These are phyloP conservation scores for Hemiscyllium ocellatum DNA, from an alignment of 2,113 vertebrate species.

Conservation along the genomic window DNA sequence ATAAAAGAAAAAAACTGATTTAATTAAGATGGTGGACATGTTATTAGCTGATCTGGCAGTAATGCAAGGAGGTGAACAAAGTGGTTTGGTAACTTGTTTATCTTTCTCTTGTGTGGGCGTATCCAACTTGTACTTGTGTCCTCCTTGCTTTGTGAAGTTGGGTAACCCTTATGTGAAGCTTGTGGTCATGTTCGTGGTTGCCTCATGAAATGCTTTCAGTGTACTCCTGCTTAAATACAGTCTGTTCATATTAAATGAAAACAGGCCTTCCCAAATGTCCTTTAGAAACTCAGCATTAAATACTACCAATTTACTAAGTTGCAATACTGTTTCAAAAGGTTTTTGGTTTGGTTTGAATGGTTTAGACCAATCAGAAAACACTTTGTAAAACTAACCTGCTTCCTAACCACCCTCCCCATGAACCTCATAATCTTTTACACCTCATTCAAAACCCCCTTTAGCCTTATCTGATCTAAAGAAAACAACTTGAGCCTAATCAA, in stretches of 20 bases:
- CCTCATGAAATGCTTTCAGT: background rate
- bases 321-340: background rate
- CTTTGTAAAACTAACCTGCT: background rate
- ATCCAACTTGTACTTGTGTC: background rate
- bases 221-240: background rate
- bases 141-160: background rate
- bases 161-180: background rate
- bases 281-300: background rate
- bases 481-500: too few relatives aligned
- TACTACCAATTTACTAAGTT: background rate
- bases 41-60: background rate
- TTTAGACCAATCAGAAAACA: background rate
- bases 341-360: background rate
- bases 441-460: too few relatives aligned
- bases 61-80: background rate
- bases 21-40: background rate
- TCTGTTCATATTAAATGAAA: background rate
- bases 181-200: background rate
- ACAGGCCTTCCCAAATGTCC: background rate
- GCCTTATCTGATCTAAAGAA: too few relatives aligned
- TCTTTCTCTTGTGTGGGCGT: background rate
- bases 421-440: too few relatives aligned
- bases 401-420: too few relatives aligned
- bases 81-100: background rate
- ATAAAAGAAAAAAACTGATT: background rate